Percentiles rank a stretch among this genome's conserved stretches.
These are phyloP conservation scores for Frankliniella intonsa DNA, from an alignment of 2,888 invertebrate species.

Conservation along the genomic window DNA sequence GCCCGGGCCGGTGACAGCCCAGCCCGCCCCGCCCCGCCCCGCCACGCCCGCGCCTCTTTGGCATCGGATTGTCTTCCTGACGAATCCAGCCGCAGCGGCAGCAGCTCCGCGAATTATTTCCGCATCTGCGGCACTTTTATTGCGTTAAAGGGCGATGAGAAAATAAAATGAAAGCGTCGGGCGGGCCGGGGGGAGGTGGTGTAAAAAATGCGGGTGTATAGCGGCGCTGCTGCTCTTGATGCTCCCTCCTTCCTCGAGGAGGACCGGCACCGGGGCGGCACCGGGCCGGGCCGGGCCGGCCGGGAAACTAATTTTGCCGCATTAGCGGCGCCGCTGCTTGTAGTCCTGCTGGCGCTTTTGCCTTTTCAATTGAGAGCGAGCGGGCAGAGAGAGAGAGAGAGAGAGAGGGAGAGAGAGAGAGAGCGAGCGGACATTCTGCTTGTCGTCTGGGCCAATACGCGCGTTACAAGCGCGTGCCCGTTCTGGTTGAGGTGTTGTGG, in stretches of 20 bases:
- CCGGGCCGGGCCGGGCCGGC: no score
- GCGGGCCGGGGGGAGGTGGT: background rate
- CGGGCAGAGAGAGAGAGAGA: background rate
- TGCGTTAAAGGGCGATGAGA: background rate
- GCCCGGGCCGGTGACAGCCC: no score
- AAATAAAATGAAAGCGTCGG: background rate
- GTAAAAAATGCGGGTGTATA: background rate
- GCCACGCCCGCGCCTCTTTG: no score
- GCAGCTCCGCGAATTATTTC: background rate
- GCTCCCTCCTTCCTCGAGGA: background rate
- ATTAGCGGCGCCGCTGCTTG: background rate
- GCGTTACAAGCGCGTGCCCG: no score
- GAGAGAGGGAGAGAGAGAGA: background rate
- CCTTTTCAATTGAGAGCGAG: background rate
- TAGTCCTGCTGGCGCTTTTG: background rate
- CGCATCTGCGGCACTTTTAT: background rate
- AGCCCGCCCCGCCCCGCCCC: no score
- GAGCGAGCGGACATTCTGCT: background rate
- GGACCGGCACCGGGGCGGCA: no score
- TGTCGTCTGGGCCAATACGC: no score
- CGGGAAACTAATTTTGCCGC: slow-evolving; percentile 6
- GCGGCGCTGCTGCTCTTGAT: background rate
- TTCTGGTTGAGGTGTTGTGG: no score
- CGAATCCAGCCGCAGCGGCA: no score
- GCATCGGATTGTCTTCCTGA: no score